These are phyloP conservation scores for Melinopterus prodromus DNA, from an alignment of 2,888 invertebrate species.

Conservation along the genomic window DNA sequence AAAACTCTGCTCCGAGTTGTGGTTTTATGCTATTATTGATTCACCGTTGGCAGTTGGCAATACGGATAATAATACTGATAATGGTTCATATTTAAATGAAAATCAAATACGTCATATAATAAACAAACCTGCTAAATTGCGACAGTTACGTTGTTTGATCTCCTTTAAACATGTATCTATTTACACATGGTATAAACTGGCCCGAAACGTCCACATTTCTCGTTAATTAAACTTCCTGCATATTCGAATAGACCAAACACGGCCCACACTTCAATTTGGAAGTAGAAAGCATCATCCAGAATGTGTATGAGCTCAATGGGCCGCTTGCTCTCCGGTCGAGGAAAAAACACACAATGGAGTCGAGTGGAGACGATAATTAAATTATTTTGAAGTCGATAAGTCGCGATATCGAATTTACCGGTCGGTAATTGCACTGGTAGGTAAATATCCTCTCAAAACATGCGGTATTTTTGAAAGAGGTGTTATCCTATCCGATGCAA, in stretches of 20 bases:
- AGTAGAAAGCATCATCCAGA: not conserved
- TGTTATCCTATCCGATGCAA: not conserved
- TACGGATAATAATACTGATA: too few species aligned
- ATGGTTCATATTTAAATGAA: not conserved
- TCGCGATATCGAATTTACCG: not conserved
- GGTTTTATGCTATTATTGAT: too few species aligned
- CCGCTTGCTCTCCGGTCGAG: not conserved
- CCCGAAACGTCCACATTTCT: not conserved
- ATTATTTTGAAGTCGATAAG: conserved; percentile 4
- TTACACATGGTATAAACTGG: not conserved
- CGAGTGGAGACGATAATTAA: not conserved
- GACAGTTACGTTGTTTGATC: not conserved
- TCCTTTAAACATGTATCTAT: not conserved
- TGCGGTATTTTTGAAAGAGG: not conserved
- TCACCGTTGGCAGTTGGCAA: too few species aligned
- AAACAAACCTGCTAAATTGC: not conserved
- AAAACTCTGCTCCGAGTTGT: too few species aligned
- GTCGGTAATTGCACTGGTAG: not conserved
- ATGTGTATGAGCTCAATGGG: not conserved
- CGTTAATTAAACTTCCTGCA: not conserved
- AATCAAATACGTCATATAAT: not conserved
- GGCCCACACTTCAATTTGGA: not conserved
- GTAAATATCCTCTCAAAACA: not conserved
- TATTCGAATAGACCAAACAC: not conserved
- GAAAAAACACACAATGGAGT: not conserved